These are phyloP conservation scores for Spinibarbus caldwelli DNA, from an alignment of 2,797 vertebrate species.

Conservation along the genomic window DNA sequence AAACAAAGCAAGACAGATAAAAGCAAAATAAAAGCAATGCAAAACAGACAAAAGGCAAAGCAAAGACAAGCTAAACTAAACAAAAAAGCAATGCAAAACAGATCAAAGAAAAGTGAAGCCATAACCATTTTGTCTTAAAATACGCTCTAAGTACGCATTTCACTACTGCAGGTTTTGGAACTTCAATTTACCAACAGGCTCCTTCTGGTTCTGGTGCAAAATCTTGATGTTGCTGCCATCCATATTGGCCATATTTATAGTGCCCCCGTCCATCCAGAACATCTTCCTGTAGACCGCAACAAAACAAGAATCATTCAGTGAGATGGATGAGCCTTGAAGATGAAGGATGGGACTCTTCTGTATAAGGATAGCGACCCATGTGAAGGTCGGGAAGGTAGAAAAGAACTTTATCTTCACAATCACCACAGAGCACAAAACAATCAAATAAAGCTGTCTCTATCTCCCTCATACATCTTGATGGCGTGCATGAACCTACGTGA, in stretches of 20 bases:
- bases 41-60: too few species aligned
- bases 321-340: conserved; percentile 18
- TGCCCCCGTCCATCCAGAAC: conserved; percentile 89
- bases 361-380: not conserved
- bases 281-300: conserved; percentile 77
- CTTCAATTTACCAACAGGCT: conserved; percentile 82
- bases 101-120: too few species aligned
- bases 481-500: conserved; percentile 52
- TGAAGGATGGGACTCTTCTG: conserved; percentile 22
- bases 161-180: not conserved
- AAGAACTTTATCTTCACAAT: conserved; percentile 47
- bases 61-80: too few species aligned
- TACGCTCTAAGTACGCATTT: not conserved
- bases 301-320: conserved; percentile 8
- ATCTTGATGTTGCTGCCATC: conserved; percentile 89
- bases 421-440: conserved; percentile 38
- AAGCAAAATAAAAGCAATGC: too few species aligned
- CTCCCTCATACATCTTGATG: conserved; percentile 54
- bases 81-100: too few species aligned
- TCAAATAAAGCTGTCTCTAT: conserved; percentile 52
- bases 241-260: conserved; percentile 89
- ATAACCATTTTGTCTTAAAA: too few species aligned
- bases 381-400: conserved; percentile 32
- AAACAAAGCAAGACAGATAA: too few species aligned
- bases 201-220: conserved; percentile 87